Percentiles rank a stretch among this genome's conserved stretches.
Evolutionary conservation across 2,797 vertebrate species (phyloP).

Genomic region (Notolabrus celidotus): DNA sequence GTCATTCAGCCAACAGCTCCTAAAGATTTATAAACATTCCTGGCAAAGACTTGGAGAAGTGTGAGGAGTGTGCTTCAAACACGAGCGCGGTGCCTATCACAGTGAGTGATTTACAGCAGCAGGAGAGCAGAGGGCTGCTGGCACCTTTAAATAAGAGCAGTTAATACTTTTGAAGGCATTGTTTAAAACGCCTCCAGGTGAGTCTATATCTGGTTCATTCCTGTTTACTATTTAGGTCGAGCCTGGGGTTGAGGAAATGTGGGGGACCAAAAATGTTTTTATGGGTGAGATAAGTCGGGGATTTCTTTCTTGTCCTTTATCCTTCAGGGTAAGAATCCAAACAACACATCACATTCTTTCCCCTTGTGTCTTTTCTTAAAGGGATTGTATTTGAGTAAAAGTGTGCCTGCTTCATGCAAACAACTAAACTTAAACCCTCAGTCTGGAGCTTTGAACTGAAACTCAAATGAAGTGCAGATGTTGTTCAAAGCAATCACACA

Average conservation of each 20-base stretch:
- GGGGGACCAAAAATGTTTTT: too few relatives aligned
- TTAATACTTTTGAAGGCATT: background rate
- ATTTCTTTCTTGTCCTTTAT: too few relatives aligned
- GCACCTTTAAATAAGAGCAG: background rate
- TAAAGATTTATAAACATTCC: constrained; percentile 7
- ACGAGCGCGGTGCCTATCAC: constrained; percentile 13
- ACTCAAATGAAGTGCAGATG: constrained; percentile 2
- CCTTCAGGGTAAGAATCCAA: too few relatives aligned
- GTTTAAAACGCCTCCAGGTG: background rate
- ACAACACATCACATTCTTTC: too few relatives aligned
- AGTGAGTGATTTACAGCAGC: constrained; percentile 4
- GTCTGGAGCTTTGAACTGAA: background rate
- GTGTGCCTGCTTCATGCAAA: too few relatives aligned
- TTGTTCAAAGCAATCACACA: constrained; percentile 39
- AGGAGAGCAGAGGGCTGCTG: background rate
- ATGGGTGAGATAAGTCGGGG: too few relatives aligned
- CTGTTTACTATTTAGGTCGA: too few relatives aligned
- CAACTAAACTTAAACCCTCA: too few relatives aligned
- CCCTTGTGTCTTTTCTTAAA: too few relatives aligned
- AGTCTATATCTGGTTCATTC: background rate
- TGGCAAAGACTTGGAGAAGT: constrained; percentile 6
- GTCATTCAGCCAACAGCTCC: constrained; percentile 19
- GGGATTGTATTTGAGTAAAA: too few relatives aligned
- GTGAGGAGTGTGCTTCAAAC: constrained; percentile 12
- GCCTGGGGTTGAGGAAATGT: too few relatives aligned